These are phyloP conservation scores for Aplochiton taeniatus DNA, from an alignment of 2,797 vertebrate genomes.

Conservation along the genomic window DNA sequence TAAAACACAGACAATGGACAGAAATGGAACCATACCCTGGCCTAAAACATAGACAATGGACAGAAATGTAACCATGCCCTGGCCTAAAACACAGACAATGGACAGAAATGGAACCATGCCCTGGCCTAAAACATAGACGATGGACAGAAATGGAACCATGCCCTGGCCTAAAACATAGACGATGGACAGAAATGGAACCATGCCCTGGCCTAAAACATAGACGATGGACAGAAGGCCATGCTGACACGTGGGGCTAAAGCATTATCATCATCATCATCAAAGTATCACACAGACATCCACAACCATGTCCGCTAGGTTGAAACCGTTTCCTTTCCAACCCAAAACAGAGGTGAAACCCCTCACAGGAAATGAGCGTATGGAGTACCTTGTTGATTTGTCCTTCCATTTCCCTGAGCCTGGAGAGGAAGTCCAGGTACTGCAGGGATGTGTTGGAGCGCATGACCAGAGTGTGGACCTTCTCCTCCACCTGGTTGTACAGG, in stretches of 20 bases:
- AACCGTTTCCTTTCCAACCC: not conserved
- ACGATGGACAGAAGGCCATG: not conserved
- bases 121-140: conserved; percentile 70
- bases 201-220: conserved; percentile 71
- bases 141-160: conserved; percentile 76
- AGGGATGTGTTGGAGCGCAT: conserved; percentile 88
- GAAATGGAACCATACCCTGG: conserved; percentile 80
- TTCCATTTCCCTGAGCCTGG: conserved; percentile 76
- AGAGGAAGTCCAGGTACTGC: conserved; percentile 81
- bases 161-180: conserved; percentile 70
- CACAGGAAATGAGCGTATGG: not conserved
- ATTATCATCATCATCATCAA: too few species aligned
- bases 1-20: conserved; percentile 47
- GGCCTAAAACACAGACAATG: conserved; percentile 66
- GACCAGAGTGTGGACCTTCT: conserved; percentile 88
- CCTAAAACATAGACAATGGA: conserved; percentile 62
- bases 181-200: conserved; percentile 76
- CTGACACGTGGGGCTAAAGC: too few species aligned
- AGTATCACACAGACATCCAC: too few species aligned
- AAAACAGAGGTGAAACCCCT: too few species aligned
- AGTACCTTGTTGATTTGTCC: conserved; percentile 78
- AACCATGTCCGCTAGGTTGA: too few species aligned
- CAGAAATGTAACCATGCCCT: conserved; percentile 78
- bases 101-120: conserved; percentile 76
- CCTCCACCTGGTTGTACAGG: conserved; percentile 89